These are phyloP conservation scores for Sigmodon hispidus DNA, from an alignment of 2,113 vertebrate genomes.

Conservation along the genomic window DNA sequence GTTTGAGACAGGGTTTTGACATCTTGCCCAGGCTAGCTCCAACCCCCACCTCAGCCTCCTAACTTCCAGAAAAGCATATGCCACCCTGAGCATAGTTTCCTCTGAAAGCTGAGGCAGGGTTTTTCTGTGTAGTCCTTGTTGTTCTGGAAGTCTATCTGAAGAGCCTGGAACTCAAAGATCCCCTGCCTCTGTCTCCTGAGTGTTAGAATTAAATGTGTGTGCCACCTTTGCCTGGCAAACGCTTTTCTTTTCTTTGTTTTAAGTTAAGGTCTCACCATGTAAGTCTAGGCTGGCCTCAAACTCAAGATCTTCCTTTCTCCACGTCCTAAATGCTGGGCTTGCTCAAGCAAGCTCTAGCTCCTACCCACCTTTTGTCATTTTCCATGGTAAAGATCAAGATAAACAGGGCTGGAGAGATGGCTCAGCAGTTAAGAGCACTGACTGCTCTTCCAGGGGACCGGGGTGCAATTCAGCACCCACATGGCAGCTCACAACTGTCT, in stretches of 20 bases:
- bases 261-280: background rate
- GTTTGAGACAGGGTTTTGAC: background rate
- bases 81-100: background rate
- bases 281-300: background rate
- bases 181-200: background rate
- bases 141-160: background rate
- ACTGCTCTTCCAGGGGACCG: no score
- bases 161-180: background rate
- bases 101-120: background rate
- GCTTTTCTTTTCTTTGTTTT: background rate
- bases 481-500: no score
- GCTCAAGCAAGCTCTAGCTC: no score
- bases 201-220: background rate
- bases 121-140: background rate
- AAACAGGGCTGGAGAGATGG: no score
- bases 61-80: background rate
- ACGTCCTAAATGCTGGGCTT: no score
- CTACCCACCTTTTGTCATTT: background rate
- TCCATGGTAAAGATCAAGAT: slow-evolving; percentile 8
- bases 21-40: background rate
- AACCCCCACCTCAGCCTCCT: background rate
- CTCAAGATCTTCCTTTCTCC: background rate
- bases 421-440: no score
- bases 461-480: no score
- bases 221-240: background rate